phyloP scores from a whole-genome alignment of 2,888 invertebrate species.

The Drosophila ustulata region DNA sequence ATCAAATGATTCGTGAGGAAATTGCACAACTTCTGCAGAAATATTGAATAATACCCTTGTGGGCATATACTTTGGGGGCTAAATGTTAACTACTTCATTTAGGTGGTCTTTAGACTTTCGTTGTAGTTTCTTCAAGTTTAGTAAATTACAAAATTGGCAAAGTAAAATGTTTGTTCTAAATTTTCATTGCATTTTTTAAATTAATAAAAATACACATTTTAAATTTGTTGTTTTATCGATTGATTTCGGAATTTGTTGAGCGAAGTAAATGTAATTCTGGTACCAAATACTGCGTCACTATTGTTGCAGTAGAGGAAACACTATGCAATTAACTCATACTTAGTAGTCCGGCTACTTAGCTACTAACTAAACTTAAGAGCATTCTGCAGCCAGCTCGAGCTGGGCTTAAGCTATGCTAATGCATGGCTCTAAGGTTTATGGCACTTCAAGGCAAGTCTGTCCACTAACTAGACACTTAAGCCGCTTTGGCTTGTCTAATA shows the following conservation, averaged over 20 bases:
- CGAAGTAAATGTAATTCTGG: no score
- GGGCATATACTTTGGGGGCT: background rate
- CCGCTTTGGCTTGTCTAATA: slow-evolving; percentile 60
- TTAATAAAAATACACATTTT: no score
- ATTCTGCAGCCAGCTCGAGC: slow-evolving; percentile 32
- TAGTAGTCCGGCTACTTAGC: slow-evolving; percentile 16
- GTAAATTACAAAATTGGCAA: no score
- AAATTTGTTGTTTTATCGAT: no score
- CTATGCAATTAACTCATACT: background rate
- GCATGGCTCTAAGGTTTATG: slow-evolving; percentile 15
- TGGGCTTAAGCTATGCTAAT: slow-evolving; percentile 44
- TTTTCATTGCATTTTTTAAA: no score
- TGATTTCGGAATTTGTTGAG: no score
- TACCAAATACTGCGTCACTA: background rate
- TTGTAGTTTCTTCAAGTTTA: no score
- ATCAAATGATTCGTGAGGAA: background rate
- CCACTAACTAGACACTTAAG: slow-evolving; percentile 53
- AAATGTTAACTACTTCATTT: slow-evolving; percentile 2
- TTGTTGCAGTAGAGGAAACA: background rate
- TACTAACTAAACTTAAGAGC: slow-evolving; percentile 17
- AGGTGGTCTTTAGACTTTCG: background rate
- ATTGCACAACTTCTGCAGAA: slow-evolving; percentile 8
- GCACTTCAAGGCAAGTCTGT: slow-evolving; percentile 38
- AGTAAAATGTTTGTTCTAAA: no score
- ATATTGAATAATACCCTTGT: slow-evolving; percentile 3